phyloP scores from a whole-genome alignment of 23 tunicate species.

The Oikopleura dioica region DNA sequence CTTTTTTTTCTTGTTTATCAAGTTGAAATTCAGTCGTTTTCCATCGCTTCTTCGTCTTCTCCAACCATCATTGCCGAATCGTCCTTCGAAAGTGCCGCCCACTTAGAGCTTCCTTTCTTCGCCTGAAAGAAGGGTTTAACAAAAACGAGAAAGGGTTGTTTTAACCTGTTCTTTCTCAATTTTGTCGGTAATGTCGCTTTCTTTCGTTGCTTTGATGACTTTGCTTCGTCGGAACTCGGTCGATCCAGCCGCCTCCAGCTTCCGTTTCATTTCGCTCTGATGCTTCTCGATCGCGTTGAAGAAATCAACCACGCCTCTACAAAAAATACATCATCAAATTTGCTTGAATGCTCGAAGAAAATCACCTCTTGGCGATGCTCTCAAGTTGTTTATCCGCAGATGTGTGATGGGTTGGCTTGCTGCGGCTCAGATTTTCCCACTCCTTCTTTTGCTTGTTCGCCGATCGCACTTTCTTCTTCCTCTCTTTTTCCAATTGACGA shows the following conservation, averaged over 20 bases:
- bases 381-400: background rate
- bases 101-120: background rate
- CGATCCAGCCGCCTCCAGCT: background rate
- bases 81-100: background rate
- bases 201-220: background rate
- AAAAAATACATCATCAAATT: background rate
- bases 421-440: background rate
- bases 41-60: background rate
- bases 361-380: background rate
- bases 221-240: background rate
- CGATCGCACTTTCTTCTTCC: background rate
- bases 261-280: constrained; percentile 2
- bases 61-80: background rate
- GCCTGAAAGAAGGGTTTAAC: background rate
- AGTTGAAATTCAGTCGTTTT: too few species aligned
- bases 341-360: background rate
- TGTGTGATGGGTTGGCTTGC: background rate
- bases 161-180: background rate
- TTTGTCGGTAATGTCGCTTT: background rate
- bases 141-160: background rate
- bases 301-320: constrained; percentile 11
- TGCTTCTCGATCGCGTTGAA: constrained; percentile 11
- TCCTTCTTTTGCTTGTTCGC: background rate
- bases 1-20: too few species aligned
- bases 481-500: background rate